Conservation (phyloP, 2,888 invertebrate genomes). For the Drosophila prolongata region DNA sequence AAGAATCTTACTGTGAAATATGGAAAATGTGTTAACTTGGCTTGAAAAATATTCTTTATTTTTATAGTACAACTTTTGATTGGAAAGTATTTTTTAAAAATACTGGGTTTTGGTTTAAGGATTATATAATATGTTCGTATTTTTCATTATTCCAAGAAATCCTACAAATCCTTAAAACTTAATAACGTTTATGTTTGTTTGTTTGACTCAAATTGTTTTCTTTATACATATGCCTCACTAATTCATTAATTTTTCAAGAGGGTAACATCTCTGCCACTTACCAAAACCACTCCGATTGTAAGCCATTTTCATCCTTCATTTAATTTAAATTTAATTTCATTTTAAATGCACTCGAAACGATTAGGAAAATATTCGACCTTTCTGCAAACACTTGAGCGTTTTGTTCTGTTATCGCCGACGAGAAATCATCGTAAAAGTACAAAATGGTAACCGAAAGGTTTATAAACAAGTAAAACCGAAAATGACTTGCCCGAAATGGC, state of each 20-base stretch:
- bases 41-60: neutral
- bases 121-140: no score
- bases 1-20: no score
- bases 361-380: slow-evolving; percentile 28
- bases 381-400: slow-evolving; percentile 23
- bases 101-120: no score
- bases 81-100: no score
- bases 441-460: slow-evolving; percentile 37
- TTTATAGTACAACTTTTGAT: no score
- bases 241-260: slow-evolving; percentile 2
- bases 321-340: slow-evolving; percentile 71
- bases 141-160: no score
- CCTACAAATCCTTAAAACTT: no score
- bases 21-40: neutral
- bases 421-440: slow-evolving; percentile 54
- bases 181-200: no score
- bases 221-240: no score
- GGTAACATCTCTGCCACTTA: slow-evolving; percentile 1
- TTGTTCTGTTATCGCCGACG: slow-evolving; percentile 53
- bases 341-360: slow-evolving; percentile 71
- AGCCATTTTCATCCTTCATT: slow-evolving; percentile 12
- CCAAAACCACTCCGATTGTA: slow-evolving; percentile 6
- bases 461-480: slow-evolving; percentile 21
- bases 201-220: no score
- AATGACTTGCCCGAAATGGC: slow-evolving; percentile 67